Base-by-base conservation (phyloP, 2,888 invertebrate species). In the Sussaba pulchella region DNA sequence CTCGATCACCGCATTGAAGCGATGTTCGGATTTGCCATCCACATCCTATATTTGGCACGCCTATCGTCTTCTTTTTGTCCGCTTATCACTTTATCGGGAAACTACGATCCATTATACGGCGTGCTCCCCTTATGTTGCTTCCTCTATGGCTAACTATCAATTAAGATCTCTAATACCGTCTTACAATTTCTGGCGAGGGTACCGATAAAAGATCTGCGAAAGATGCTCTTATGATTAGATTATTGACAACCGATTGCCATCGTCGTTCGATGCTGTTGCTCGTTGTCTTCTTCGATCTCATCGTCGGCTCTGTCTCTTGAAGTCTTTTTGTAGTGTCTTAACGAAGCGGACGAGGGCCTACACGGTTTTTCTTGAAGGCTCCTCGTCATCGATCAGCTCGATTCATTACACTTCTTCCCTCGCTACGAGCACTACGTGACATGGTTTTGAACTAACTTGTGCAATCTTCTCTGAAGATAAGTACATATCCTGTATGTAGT, bases 51-150 rank as follows among this genome's bases (percentile, higher is more conserved):
- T 77, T 72, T 61, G 63, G 67, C 36, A 12, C 78, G 71, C 66
- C 79, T 69, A 14, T 76, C 77, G 73, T 81, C 82, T 84, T 81
- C 81, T 67, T 59, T 19, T 61, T 61, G 66, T 70, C 61, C 72
- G 52, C 76, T 52, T 54, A 19, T 47, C 82, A 82, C 79, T 84
- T 71, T 73, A 63, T 59, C 24, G 70, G 41, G 70, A 69, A 78
- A 85, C 87, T 88, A 88, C 88, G 86, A 88, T 87, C 87, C 88
- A 85, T 85, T 67, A 64, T 70, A 82, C 78, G 85, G 82, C 81
- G 83, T 81, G 69, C 76, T 79, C 43, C 36, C 41, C 26, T 61
- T 57, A 66, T 52, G 43, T 52, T 80, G n/a, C 63, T 12, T 39
- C 19, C 78, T 73, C 70, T 64, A 52, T 71, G 57, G 50, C 71